Evolutionary conservation across 2,888 invertebrate species (phyloP).

Genomic region (Carterocephalus palaemon): DNA sequence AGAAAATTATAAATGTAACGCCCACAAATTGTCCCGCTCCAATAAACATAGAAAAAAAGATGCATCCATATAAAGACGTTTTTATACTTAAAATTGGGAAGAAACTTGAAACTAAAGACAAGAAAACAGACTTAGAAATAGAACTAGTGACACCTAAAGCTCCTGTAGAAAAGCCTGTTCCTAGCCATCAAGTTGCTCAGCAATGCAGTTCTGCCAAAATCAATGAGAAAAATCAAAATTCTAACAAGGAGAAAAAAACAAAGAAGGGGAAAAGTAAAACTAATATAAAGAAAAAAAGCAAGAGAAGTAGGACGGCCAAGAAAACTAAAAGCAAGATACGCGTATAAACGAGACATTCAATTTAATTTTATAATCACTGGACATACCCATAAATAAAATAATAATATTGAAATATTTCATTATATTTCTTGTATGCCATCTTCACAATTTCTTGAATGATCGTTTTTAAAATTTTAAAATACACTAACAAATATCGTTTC

Average conservation of each 20-base stretch:
- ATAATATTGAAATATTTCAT: too few species aligned
- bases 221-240: conserved; percentile 31
- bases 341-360: too few species aligned
- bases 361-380: too few species aligned
- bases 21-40: conserved; percentile 65
- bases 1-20: conserved; percentile 61
- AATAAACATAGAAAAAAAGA: conserved; percentile 58
- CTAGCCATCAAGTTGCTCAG: conserved; percentile 44
- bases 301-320: conserved; percentile 37
- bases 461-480: too few species aligned
- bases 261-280: conserved; percentile 37
- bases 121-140: conserved; percentile 71
- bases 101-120: conserved; percentile 66
- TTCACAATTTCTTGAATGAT: too few species aligned
- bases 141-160: conserved; percentile 67
- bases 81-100: conserved; percentile 73
- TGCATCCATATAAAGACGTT: conserved; percentile 63
- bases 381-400: too few species aligned
- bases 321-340: conserved; percentile 30
- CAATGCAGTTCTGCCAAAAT: conserved; percentile 50
- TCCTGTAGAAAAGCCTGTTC: conserved; percentile 39
- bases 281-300: conserved; percentile 35
- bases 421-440: too few species aligned
- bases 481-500: conserved; percentile 16
- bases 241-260: conserved; percentile 30